Evolutionary conservation across 2,888 invertebrate genomes (phyloP), one percentile per base, ranked within the genome.

Genomic region (Stegophylla sp.): DNA sequence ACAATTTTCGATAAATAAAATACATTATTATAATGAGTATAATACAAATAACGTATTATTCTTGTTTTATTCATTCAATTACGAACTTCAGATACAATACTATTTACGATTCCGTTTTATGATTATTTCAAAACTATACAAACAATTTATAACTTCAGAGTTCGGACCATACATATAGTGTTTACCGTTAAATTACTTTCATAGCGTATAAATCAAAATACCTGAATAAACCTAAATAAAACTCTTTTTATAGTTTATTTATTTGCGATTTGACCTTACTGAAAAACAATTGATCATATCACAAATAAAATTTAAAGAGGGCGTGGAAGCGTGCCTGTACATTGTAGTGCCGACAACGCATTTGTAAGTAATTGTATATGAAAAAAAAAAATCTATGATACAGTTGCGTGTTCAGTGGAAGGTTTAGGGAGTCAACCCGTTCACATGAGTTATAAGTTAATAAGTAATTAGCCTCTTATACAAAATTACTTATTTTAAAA

Each of bases 151-250:
- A 13, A 45, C 45, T 41, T n/a, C n/a, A n/a, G n/a, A 28, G 26
- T 17, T 17, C n/a, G n/a, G 17, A 15, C 28, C 17, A 61, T 28
- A 10, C 20, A 34, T 64, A 28, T 34, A 45, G 4, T 2, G 23
- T 43, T 41, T 10, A 9, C 34, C 66, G 17, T 43, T 66, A 66
- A 66, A 66, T 66, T 9, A 23, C 45, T 66, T 66, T 66, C 23
- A 26, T 66, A 43, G 45, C 45, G 23, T 45, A 66, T 41, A 67
- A 66, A 45, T 67, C 66, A 67, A 45, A 67, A 67, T 45, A 67
- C 3, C 45, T 15, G 26, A 61, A 61, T 67, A 10, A 10, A 45
- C 45, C 45, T 15, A 15, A 23, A 56, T 12, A 20, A 53, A 53
- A 23, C 12, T 56, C 2, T 56, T 56, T 56, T 23, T 56, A 23